Percentiles rank a stretch among this genome's conserved stretches.
phyloP scores from a whole-genome alignment of 2,797 vertebrate species.

The Oryzias sinensis region DNA sequence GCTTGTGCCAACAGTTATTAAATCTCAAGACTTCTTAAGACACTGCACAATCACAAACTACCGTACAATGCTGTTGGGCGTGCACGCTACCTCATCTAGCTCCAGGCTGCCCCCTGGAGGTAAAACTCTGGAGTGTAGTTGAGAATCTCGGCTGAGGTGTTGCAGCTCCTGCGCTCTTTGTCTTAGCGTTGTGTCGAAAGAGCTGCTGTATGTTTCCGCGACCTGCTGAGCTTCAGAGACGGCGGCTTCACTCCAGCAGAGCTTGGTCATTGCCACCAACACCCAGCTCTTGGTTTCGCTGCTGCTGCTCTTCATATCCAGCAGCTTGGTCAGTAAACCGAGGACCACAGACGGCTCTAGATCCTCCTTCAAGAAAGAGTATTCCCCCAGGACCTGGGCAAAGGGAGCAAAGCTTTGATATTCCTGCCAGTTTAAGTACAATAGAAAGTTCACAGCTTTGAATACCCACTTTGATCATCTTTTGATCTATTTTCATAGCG shows the following conservation, averaged over 20 bases:
- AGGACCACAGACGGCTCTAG: conserved; percentile 77
- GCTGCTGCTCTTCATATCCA: conserved; percentile 78
- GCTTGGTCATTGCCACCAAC: conserved; percentile 88
- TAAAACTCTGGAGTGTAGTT: conserved; percentile 79
- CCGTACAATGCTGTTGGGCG: neutral
- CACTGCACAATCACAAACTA: no score
- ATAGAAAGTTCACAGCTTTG: no score
- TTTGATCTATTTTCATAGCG: no score
- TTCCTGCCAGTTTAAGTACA: no score
- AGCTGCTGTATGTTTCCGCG: conserved; percentile 78
- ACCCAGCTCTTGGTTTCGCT: conserved; percentile 91
- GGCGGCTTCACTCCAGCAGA: conserved; percentile 66
- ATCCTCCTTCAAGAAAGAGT: conserved; percentile 80
- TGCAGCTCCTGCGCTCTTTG: conserved; percentile 90
- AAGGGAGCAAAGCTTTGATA: no score
- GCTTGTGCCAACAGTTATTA: neutral
- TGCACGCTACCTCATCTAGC: conserved; percentile 80
- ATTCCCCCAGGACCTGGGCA: conserved; percentile 91
- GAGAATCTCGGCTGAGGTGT: conserved; percentile 78
- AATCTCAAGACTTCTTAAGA: no score
- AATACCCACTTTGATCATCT: no score
- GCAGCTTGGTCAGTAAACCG: conserved; percentile 77
- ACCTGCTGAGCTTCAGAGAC: conserved; percentile 71
- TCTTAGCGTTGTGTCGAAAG: conserved; percentile 87
- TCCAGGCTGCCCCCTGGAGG: conserved; percentile 72